Base-by-base conservation (phyloP, 2,888 invertebrate genomes). In the Aquatica leii region DNA sequence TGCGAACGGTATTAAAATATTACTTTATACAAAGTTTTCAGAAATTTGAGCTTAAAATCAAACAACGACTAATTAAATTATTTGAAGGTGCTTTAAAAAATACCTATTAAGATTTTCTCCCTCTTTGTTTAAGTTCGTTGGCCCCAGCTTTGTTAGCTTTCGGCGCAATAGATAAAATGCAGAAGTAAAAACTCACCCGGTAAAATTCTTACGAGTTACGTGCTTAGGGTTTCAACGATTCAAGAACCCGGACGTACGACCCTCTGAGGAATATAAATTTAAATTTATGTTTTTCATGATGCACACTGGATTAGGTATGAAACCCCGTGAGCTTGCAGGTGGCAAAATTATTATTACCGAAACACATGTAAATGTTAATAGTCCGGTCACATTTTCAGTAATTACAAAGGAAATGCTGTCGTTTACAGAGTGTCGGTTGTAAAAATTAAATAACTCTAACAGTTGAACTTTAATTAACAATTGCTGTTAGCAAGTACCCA, bases 51-150 rank as follows among this genome's bases (percentile, higher is more conserved):
- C 14, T 37, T 2, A 12, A 24, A 24, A 24, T 24, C 24, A 24
- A 6, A 6, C 24, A 11, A 3, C 9, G 37, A 37, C 11, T 12
- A 37, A 37, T 37, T 37, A 15, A 43, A 15, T 48, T 17, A 40
- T 40, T n/a, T n/a, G 43, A 43, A 40, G 40, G 14, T 40, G 40
- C 15, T 43, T 6, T 8, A 46, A 43, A 18, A 46, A 46, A 8
- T 11, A 18, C 8, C 46, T 2, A 18, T 11, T 46, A 41, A 51
- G 17, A 40, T 58, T 59, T 59, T 24, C 51, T 31, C 57, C 61
- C 52, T 43, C 60, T 61, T 60, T 61, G 65, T 65, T 58, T 34
- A 53, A 57, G 65, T 56, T 60, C 65, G 58, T 65, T 58, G 61
- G 60, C 60, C 65, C 54, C 48, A 34, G 51, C 43, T 24, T 55